These are phyloP conservation scores for Bradypus variegatus DNA, from an alignment of 2,797 vertebrate genomes.

Conservation along the genomic window DNA sequence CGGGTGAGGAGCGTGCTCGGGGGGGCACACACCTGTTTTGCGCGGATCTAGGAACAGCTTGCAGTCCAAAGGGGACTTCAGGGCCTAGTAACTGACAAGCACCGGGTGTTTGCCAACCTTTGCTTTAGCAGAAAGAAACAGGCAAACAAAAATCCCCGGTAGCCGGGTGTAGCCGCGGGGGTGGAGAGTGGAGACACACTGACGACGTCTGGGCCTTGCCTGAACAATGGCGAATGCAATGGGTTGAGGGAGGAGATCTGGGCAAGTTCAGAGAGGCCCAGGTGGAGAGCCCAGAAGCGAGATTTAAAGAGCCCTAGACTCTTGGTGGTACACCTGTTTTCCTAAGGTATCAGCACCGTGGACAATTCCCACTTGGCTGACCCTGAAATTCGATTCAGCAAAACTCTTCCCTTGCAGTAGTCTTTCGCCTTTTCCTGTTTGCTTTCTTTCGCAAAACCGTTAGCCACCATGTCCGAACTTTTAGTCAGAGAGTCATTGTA, in stretches of 20 bases:
- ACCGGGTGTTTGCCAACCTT: conserved; percentile 8
- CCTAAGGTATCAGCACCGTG: conserved; percentile 70
- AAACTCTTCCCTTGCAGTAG: background rate
- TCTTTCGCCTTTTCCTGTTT: background rate
- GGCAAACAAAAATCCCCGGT: background rate
- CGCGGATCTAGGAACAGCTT: conserved; percentile 47
- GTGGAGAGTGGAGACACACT: background rate
- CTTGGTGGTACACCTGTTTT: background rate
- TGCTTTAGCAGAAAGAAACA: background rate
- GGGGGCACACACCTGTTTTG: conserved; percentile 65
- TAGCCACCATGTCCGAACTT: background rate
- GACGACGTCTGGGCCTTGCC: background rate
- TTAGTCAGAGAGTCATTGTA: background rate
- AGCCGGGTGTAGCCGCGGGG: background rate
- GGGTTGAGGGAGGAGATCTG: background rate
- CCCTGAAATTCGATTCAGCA: background rate
- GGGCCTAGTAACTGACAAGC: conserved; percentile 64
- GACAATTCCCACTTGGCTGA: conserved; percentile 61
- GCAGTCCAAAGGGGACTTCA: conserved; percentile 25
- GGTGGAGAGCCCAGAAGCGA: background rate
- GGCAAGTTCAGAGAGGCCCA: background rate
- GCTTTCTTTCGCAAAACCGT: background rate
- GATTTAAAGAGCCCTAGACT: background rate
- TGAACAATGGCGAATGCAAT: background rate
- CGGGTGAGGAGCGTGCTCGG: background rate